Evolutionary conservation across 1,140 invertebrate species (phyloP).

Genomic region (Leptinotarsa texana): DNA sequence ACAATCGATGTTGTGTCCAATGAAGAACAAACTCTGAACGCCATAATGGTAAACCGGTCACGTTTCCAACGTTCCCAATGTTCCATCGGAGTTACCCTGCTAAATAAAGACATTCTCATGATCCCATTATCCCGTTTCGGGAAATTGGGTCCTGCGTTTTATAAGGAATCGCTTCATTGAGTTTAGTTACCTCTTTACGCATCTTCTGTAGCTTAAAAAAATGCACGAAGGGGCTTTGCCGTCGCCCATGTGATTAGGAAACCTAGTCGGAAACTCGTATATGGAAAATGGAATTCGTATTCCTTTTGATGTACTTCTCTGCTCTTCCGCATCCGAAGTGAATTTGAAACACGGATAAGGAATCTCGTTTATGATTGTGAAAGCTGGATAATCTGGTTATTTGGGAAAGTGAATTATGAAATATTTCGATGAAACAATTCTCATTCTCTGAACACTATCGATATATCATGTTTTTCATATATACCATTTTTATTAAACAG

Average conservation of each 20-base stretch:
- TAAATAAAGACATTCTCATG: conserved; percentile 31
- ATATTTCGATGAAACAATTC: too few species aligned
- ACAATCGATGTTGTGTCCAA: neutral
- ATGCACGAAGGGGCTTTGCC: neutral
- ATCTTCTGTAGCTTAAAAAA: neutral
- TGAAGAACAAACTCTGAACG: neutral
- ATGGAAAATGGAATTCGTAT: neutral
- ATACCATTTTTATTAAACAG: too few species aligned
- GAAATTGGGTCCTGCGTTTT: conserved; percentile 29
- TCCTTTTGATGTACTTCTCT: neutral
- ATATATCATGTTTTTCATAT: too few species aligned
- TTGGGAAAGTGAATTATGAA: too few species aligned
- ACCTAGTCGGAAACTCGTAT: neutral
- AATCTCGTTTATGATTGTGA: too few species aligned
- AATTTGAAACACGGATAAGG: too few species aligned
- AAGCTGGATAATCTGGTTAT: too few species aligned
- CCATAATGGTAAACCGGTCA: conserved; percentile 31
- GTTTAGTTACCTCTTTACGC: conserved; percentile 10
- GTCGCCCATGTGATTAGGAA: neutral
- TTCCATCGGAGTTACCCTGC: conserved; percentile 26
- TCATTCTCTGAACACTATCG: too few species aligned
- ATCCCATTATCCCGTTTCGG: conserved; percentile 35
- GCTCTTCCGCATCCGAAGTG: neutral
- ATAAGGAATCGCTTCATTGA: neutral
- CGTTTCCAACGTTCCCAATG: conserved; percentile 19